phyloP scores from a whole-genome alignment of 2,113 vertebrate genomes.

The Galbula dea region DNA sequence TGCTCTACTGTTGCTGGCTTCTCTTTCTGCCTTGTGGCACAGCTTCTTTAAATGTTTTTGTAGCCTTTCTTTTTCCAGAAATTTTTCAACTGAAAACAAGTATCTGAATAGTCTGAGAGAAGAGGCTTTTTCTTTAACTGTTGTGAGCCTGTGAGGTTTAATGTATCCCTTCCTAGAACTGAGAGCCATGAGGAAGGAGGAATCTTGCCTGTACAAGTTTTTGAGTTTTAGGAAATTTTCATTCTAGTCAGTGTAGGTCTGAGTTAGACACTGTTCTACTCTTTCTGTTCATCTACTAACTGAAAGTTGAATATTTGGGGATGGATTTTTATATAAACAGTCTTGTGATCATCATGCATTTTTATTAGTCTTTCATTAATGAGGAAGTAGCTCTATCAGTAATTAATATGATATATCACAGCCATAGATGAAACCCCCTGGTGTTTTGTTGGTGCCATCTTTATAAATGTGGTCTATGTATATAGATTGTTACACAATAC shows the following conservation, averaged over 20 bases:
- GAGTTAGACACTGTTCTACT: background rate
- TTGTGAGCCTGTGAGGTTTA: background rate
- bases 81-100: background rate
- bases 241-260: background rate
- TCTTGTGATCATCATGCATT: background rate
- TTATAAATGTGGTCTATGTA: background rate
- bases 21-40: background rate
- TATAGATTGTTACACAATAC: background rate
- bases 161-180: background rate
- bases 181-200: background rate
- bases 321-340: background rate
- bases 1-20: background rate
- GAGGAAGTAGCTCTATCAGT: background rate
- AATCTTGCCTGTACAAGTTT: background rate
- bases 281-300: background rate
- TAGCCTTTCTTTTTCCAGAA: background rate
- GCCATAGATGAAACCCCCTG: background rate
- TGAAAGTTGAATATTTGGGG: background rate
- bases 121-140: background rate
- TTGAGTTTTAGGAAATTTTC: background rate
- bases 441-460: background rate
- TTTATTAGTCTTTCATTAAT: background rate
- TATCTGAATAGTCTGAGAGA: background rate
- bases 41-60: background rate
- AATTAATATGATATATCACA: background rate